Conservation (phyloP, 2,888 invertebrate genomes). For the Herminia tarsipennalis region DNA sequence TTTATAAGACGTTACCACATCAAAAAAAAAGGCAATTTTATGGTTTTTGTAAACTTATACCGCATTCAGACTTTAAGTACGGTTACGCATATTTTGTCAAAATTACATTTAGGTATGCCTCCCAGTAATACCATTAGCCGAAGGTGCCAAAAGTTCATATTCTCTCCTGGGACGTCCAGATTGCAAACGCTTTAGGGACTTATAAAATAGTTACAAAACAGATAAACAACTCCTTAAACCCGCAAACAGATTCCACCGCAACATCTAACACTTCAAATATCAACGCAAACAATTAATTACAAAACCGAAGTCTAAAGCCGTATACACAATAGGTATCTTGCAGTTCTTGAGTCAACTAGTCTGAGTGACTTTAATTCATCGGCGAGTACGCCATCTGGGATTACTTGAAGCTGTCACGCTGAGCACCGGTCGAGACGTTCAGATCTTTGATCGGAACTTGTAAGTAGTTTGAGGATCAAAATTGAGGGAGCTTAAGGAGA, state of each 20-base stretch:
- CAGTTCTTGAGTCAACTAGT: conserved; percentile 54
- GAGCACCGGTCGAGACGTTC: conserved; percentile 51
- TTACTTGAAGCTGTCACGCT: conserved; percentile 70
- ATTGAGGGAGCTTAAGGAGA: conserved; percentile 28
- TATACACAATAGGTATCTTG: conserved; percentile 52
- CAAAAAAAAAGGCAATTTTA: too few species aligned
- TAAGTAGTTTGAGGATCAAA: conserved; percentile 50
- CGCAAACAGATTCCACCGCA: background rate
- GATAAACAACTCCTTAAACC: background rate
- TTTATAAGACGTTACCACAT: too few species aligned
- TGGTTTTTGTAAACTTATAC: too few species aligned
- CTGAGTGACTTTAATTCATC: conserved; percentile 72
- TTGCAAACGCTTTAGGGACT: too few species aligned
- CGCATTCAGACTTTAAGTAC: too few species aligned
- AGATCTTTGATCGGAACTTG: conserved; percentile 64
- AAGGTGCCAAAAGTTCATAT: too few species aligned
- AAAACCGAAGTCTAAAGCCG: conserved; percentile 39
- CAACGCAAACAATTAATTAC: conserved; percentile 45
- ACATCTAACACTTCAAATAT: conserved; percentile 24
- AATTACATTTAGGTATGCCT: too few species aligned
- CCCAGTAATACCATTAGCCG: too few species aligned
- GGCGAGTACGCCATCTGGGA: conserved; percentile 69
- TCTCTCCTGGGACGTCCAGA: too few species aligned
- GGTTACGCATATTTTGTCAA: too few species aligned
- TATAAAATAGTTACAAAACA: background rate